Conservation (phyloP, 2,113 vertebrate genomes). For the Hystrix cristata region DNA sequence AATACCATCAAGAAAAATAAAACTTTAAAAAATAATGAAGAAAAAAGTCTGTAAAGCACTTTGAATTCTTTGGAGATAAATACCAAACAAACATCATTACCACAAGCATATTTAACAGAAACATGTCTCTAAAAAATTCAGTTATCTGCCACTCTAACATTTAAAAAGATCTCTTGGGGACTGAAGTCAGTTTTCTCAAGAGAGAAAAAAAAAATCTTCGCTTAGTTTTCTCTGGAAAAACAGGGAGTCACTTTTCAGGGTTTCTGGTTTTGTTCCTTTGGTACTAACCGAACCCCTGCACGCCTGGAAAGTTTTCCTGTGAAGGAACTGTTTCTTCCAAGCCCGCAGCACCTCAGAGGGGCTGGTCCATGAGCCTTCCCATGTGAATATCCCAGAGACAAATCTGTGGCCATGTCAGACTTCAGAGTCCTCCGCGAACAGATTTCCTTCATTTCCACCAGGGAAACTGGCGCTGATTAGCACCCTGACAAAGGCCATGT, state of each 20-base stretch:
- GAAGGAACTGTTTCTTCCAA: slow-evolving; percentile 51
- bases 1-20: slow-evolving; percentile 43
- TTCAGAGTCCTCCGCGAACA: slow-evolving; percentile 75
- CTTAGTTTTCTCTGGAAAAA: slow-evolving; percentile 60
- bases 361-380: not conserved
- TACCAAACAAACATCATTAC: slow-evolving; percentile 70
- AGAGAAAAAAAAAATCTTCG: slow-evolving; percentile 43
- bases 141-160: slow-evolving; percentile 52
- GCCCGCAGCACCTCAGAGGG: not conserved
- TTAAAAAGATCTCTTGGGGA: slow-evolving; percentile 70
- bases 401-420: slow-evolving; percentile 62
- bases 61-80: slow-evolving; percentile 51
- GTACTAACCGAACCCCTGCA: not conserved
- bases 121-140: slow-evolving; percentile 73
- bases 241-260: not conserved
- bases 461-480: slow-evolving; percentile 71
- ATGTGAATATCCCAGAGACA: slow-evolving; percentile 68
- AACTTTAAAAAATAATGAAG: slow-evolving; percentile 54
- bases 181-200: slow-evolving; percentile 62
- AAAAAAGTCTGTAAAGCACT: slow-evolving; percentile 31
- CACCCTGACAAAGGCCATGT: slow-evolving; percentile 68
- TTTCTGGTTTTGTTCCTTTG: not conserved
- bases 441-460: slow-evolving; percentile 46
- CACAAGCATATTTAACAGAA: slow-evolving; percentile 61
- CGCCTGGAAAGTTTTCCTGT: slow-evolving; percentile 1